Evolutionary conservation across 2,113 vertebrate species (phyloP), one percentile per base, ranked within the genome.

Genomic region (Barnardius zonarius): DNA sequence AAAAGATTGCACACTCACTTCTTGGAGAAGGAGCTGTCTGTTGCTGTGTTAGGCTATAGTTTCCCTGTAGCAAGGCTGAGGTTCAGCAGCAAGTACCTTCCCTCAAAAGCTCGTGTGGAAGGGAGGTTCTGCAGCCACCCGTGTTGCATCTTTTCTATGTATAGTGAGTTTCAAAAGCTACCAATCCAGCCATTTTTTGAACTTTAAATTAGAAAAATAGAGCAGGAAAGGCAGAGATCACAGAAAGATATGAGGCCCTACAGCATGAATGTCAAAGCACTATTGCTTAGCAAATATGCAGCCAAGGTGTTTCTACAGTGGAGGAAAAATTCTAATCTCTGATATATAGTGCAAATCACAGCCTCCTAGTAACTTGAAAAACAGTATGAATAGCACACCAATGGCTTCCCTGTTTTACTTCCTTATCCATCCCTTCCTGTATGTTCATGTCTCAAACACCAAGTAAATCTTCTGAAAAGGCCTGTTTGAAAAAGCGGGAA

Each of bases 1-100:
- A 33, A 57, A 12, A 44, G 8, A 20, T 54, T 4, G 0, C 7
- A 41, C 2, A 5, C 5, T 75, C 9, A 13, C 2, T 11, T 28
- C 63, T 41, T 43, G 31, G 20, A 68, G 18, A 68, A 51, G 27
- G 8, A 51, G 1, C 27, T 52, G 5, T 20, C 37, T 35, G 17
- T 63, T 25, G 10, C 37, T 28, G 12, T 6, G 24, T 11, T 33
- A 31, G 17, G 33, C 2, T 59, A 41, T 68, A 30, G 3, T 48
- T 57, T 66, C 19, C 27, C 22, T 57, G 25, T 0, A 17, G 11
- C 27, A 83, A 80, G 33, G 6, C 30, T 64, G 64, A 63, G 20
- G 25, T 6, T 84, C 17, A 59, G 46, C 9, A 61, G 24, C 30
- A 73, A 37, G 41, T 3, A 57, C 1, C 41, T 59, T 46, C 24